Base-by-base conservation (phyloP, 1,140 invertebrate genomes). In the Tetranychus urticae region DNA sequence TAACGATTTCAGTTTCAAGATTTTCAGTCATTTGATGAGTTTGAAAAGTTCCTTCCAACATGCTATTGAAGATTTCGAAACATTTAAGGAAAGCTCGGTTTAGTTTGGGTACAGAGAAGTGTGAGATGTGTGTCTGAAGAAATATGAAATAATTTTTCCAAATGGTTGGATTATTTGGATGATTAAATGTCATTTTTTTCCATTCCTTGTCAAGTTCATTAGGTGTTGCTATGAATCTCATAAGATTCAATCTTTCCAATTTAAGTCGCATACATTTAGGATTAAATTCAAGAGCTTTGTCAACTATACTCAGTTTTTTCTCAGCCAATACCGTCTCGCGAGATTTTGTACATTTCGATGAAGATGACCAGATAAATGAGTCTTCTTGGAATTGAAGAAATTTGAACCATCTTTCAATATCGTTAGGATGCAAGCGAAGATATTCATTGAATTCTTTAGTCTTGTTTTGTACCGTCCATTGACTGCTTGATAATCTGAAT, bases 301-400 rank as follows among this genome's bases (percentile, higher is more conserved):
- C 71, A 35, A 76, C 60, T 52, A 77, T 73, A 14, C 72, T 63
- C 33, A 74, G 56, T 63, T 77, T 77, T 62, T 74, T 76, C 57
- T 77, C 75, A 14, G 67, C 50, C 4, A 73, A 61, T 37, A 69
- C 63, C 35, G 61, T 66, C 50, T 64, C 60, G 46, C 58, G 64
- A 46, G 47, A 58, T 65, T 59, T 64, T 63, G 13, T n/a, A 59
- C 39, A 31, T 45, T 61, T 65, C 50, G 59, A 39, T 57, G 39
- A 55, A 58, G 5, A 36, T 61, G 8, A 59, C 59, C 54, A 54
- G 42, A 54, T 52, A 60, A 62, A 65, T 13, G 63, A 52, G 33
- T 69, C 63, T 61, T 73, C 73, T 66, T 77, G 76, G 66, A 74
- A 76, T 34, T 69, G 63, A 6, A 77, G 68, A 72, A 76, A 77